Evolutionary conservation across 2,113 vertebrate species (phyloP).

Genomic region (Sylvia atricapilla): DNA sequence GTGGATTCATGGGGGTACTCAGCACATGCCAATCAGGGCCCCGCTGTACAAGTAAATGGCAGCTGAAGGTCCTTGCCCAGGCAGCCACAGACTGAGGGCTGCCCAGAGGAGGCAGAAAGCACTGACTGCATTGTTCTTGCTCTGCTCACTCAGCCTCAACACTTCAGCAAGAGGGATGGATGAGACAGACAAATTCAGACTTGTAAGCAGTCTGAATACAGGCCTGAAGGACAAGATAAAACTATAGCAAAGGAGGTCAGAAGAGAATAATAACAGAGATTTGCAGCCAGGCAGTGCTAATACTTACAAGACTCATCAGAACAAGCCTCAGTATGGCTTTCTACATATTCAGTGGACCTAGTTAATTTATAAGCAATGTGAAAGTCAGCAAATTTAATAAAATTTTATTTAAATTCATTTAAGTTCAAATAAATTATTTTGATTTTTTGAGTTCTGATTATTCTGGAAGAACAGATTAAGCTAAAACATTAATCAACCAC

Average conservation of each 20-base stretch:
- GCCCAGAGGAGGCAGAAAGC: not conserved
- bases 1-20: not conserved
- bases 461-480: not conserved
- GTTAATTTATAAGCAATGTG: not conserved
- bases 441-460: not conserved
- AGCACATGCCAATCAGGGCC: fast-evolving
- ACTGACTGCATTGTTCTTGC: not conserved
- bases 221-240: not conserved
- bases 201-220: not conserved
- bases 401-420: not conserved
- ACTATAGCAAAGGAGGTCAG: not conserved
- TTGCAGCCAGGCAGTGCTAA: not conserved
- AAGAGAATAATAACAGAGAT: not conserved
- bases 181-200: not conserved
- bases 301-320: not conserved
- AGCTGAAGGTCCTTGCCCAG: not conserved
- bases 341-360: not conserved
- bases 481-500: not conserved
- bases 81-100: not conserved
- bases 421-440: not conserved
- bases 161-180: not conserved
- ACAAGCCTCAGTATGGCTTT: not conserved
- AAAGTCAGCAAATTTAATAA: not conserved
- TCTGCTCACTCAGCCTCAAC: not conserved
- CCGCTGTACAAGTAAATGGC: not conserved